These are phyloP conservation scores for Ceramica pisi DNA, from an alignment of 2,888 invertebrate species.

Conservation along the genomic window DNA sequence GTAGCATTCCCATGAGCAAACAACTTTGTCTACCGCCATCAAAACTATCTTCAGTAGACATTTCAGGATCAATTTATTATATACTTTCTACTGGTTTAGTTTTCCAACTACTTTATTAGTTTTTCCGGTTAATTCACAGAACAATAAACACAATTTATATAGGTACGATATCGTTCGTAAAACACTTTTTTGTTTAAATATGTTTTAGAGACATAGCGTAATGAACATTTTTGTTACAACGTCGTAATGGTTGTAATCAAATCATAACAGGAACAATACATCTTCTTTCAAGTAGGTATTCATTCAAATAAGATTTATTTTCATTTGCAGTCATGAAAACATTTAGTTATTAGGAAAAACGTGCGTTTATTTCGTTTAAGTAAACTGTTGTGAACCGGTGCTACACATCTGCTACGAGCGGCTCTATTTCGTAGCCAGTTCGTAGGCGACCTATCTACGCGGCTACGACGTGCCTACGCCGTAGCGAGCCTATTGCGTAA, in stretches of 20 bases:
- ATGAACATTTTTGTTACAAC: too few species aligned
- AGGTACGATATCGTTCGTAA: background rate
- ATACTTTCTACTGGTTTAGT: conserved; percentile 1
- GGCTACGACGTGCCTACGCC: conserved; percentile 27
- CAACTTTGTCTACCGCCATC: conserved; percentile 9
- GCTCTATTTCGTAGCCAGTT: conserved; percentile 31
- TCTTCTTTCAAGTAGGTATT: too few species aligned
- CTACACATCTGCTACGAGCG: conserved; percentile 19
- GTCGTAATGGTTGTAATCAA: too few species aligned
- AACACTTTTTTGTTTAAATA: background rate
- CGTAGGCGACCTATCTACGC: conserved; percentile 40
- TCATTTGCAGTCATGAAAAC: too few species aligned
- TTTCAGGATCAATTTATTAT: conserved; percentile 16
- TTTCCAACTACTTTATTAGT: conserved; percentile 7
- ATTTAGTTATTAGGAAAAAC: background rate
- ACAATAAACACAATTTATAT: background rate
- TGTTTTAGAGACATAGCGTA: background rate
- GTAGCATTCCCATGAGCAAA: background rate
- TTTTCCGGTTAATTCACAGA: background rate
- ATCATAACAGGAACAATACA: too few species aligned
- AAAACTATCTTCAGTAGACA: conserved; percentile 22
- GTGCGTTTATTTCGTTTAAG: background rate
- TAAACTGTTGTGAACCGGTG: background rate
- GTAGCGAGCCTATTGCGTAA: conserved; percentile 16
- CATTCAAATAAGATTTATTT: too few species aligned